Evolutionary conservation across 2,113 vertebrate species (phyloP).

Genomic region (Uria lomvia): DNA sequence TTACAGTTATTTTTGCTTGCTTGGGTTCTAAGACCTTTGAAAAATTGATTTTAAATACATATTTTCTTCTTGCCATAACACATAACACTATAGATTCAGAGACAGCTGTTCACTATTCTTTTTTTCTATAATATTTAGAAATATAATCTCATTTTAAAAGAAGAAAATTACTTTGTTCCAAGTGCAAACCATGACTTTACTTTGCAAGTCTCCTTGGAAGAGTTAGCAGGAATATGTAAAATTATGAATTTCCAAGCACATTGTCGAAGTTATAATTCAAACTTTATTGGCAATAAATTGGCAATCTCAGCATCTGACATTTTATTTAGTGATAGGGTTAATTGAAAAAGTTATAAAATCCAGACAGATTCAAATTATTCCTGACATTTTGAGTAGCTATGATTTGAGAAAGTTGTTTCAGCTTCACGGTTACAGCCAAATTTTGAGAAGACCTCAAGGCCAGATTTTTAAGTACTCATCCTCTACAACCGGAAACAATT

Average conservation of each 20-base stretch:
- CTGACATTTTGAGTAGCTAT: neutral
- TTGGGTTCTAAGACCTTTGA: neutral
- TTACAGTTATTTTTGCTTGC: neutral
- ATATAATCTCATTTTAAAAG: neutral
- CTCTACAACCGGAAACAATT: neutral
- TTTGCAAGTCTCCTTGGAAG: neutral
- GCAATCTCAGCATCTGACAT: neutral
- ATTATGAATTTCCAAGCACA: neutral
- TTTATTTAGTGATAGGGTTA: conserved; percentile 8
- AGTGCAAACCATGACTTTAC: neutral
- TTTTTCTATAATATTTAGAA: neutral
- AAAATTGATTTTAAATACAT: neutral
- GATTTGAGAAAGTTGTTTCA: neutral
- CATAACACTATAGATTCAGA: neutral
- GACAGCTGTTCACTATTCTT: neutral
- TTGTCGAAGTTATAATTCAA: neutral
- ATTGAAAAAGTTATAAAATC: neutral
- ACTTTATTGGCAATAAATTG: neutral
- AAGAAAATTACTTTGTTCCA: neutral
- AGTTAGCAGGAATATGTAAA: neutral
- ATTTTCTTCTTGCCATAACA: neutral
- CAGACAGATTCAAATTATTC: neutral
- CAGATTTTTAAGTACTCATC: neutral
- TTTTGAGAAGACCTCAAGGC: neutral
- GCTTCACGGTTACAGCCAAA: neutral